A percentile compares a stretch with the other conserved stretches of the same genome.
Conservation (phyloP, 2,888 invertebrate species). For the Desoria tigrina region DNA sequence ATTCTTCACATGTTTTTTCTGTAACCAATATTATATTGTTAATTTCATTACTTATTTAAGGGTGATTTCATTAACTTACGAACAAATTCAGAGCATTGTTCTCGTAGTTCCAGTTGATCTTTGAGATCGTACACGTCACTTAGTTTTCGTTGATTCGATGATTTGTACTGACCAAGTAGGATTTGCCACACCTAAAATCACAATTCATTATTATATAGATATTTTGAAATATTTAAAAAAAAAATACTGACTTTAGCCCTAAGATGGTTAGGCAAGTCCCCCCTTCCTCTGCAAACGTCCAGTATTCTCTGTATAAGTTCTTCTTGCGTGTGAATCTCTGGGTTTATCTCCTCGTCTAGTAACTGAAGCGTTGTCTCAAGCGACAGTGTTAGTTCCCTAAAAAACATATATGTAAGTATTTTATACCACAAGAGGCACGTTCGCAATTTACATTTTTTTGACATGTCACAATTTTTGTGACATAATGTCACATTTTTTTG, state of each 20-base stretch:
- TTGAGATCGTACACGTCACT: conserved; percentile 91
- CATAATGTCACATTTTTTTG: no score
- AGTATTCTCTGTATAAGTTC: conserved; percentile 44
- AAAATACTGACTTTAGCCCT: conserved; percentile 42
- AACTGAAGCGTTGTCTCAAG: conserved; percentile 42
- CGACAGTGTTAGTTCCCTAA: conserved; percentile 44
- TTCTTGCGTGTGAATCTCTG: conserved; percentile 9
- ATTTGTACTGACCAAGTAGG: conserved; percentile 74
- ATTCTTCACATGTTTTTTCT: no score
- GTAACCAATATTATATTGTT: no score
- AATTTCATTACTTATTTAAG: no score
- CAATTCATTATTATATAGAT: conserved; percentile 2
- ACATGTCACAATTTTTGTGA: no score
- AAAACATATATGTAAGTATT: no score
- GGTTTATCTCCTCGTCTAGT: conserved; percentile 30
- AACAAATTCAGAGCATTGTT: no score
- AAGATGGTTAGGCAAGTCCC: conserved; percentile 47
- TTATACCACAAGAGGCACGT: no score
- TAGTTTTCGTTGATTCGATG: conserved; percentile 57
- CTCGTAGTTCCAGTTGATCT: conserved; percentile 84
- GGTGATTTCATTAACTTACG: no score
- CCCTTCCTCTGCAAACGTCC: conserved; percentile 49
- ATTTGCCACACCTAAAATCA: conserved; percentile 75
- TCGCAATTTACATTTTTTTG: no score
- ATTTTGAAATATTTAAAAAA: neutral